Base-by-base conservation (phyloP, 2,888 invertebrate species). In the Drosophila subsilvestris region DNA sequence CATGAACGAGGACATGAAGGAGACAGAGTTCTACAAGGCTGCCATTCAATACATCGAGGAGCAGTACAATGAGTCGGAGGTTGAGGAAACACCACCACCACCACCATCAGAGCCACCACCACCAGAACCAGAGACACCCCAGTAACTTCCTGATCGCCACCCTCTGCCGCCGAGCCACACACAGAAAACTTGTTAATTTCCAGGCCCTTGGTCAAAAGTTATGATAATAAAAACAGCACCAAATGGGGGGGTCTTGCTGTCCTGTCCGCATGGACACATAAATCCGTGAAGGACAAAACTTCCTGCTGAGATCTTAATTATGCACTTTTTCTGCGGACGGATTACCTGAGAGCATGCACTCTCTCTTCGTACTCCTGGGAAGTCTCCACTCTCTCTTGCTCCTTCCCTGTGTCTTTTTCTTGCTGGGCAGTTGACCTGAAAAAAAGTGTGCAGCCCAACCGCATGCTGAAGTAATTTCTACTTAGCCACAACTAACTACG, bases 401-500 rank as follows among this genome's bases (percentile, higher is more conserved):
- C 1, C 14, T 6, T 6, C 7, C 7, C 37, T 6, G 14, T 37
- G 14, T 37, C 37, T 37, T 37, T 37, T 6, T 37, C 14, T 14
- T 37, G 37, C 37, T n/a, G 37, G 37, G 37, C 37, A n/a, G 57
- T 57, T 72, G 76, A 78, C 66, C 76, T 79, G 59, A 44, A 59
- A 69, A 27, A 63, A 61, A 72, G 63, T 47, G 37, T 55, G 57
- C 37, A 59, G 51, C 20, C 62, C 70, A 75, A 54, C 79, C 88
- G 67, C 86, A 76, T 56, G 69, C 56, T 58, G 66, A 85, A 85
- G 88, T 85, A 87, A 85, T 88, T 86, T 88, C 75, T 74, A 75
- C 75, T 76, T 80, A 74, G 60, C 83, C 78, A 65, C 76, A 79
- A 83, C 75, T 75, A 72, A 76, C 75, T 69, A 69, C 51, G 55